These are phyloP conservation scores for Falco peregrinus DNA, from an alignment of 2,797 vertebrate genomes.

Conservation along the genomic window DNA sequence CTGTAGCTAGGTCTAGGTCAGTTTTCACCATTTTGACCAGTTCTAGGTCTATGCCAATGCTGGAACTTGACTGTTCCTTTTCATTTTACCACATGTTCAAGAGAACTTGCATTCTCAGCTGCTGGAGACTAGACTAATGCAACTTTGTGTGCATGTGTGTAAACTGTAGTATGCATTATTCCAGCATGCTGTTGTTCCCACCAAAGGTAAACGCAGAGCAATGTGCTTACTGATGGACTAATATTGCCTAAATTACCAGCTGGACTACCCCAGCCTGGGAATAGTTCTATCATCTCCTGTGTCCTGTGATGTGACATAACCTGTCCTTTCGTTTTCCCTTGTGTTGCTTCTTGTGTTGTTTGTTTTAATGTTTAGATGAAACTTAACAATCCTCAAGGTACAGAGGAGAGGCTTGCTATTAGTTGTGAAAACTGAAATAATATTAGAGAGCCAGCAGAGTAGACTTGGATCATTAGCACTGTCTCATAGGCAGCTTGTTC, in stretches of 20 bases:
- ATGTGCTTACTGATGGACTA: neutral
- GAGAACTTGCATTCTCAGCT: neutral
- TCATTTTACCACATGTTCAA: neutral
- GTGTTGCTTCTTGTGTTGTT: neutral
- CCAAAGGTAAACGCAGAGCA: neutral
- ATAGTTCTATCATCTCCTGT: neutral
- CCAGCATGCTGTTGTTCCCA: neutral
- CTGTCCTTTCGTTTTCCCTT: neutral
- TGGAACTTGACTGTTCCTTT: neutral
- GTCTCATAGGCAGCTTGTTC: neutral
- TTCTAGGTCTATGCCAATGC: neutral
- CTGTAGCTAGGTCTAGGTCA: neutral
- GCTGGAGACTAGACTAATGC: neutral
- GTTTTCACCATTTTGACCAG: neutral
- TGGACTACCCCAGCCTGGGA: neutral
- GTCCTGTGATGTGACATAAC: neutral
- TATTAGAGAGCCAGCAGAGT: neutral
- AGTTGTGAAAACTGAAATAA: neutral
- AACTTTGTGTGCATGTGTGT: neutral
- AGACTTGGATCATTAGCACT: fast-evolving
- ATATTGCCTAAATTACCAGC: neutral
- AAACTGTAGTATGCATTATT: neutral
- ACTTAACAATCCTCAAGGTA: neutral
- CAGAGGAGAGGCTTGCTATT: neutral
- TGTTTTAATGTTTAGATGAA: neutral